A percentile compares a stretch with the other conserved stretches of the same genome.
Conservation (phyloP, 2,113 vertebrate species). For the Poecile atricapillus region DNA sequence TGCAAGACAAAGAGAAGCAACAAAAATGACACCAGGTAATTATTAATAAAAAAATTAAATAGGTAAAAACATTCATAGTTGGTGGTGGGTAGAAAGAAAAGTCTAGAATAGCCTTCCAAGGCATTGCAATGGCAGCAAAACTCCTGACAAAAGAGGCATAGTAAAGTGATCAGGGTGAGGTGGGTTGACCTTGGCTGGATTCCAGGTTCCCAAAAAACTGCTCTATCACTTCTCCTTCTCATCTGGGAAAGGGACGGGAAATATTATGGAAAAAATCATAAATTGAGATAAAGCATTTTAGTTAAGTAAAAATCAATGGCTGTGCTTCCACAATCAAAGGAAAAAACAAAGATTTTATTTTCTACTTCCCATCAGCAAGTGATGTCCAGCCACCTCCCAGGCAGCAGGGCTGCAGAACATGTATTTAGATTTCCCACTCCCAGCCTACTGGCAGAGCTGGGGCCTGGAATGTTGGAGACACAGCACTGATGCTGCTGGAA, state of each 20-base stretch:
- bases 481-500: neutral
- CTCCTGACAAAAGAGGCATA: neutral
- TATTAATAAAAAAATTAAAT: neutral
- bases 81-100: neutral
- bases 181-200: neutral
- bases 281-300: neutral
- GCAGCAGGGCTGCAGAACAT: neutral
- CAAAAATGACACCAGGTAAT: neutral
- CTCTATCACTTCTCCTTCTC: neutral
- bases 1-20: neutral
- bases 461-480: neutral
- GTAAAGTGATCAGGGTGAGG: neutral
- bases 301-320: neutral
- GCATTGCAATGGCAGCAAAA: neutral
- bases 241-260: neutral
- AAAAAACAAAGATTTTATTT: neutral
- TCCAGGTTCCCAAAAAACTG: neutral
- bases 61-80: neutral
- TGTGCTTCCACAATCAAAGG: neutral
- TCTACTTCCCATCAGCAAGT: neutral
- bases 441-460: neutral
- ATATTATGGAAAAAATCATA: neutral
- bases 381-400: fast-evolving
- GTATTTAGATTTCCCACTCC: neutral
- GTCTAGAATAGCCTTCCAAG: neutral